phyloP scores from a whole-genome alignment of 2,113 vertebrate species.

The Phalacrocorax carbo region DNA sequence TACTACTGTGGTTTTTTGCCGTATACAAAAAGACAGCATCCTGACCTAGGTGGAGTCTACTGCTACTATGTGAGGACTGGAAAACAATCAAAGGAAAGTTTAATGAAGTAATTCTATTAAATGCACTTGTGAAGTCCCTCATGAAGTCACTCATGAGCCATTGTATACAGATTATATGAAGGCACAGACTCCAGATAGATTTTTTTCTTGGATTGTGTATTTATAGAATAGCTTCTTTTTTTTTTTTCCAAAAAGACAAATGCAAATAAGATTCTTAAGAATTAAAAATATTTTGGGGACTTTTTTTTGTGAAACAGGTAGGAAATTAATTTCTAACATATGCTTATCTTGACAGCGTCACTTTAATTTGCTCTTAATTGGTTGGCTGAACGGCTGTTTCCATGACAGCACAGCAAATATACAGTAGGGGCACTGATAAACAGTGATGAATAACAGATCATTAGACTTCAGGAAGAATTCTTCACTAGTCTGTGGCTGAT shows the following conservation, averaged over 20 bases:
- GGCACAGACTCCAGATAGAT: neutral
- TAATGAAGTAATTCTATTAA: neutral
- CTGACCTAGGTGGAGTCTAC: neutral
- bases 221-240: neutral
- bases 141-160: neutral
- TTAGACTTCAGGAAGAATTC: constrained; percentile 6
- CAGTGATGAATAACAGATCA: constrained; percentile 2
- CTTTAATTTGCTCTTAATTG: constrained; percentile 27
- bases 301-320: neutral
- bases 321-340: constrained; percentile 2
- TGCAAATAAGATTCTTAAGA: neutral
- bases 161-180: neutral
- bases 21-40: neutral
- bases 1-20: neutral
- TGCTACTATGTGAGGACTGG: neutral
- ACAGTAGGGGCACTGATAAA: neutral
- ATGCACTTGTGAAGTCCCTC: neutral
- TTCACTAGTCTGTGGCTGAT: neutral
- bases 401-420: constrained; percentile 17
- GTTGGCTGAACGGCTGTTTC: constrained; percentile 18
- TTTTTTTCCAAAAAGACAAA: neutral
- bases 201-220: neutral
- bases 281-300: neutral
- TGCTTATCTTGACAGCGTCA: neutral
- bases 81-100: neutral